Conservation (phyloP, 2,888 invertebrate species). For the Argyresthia albistria region DNA sequence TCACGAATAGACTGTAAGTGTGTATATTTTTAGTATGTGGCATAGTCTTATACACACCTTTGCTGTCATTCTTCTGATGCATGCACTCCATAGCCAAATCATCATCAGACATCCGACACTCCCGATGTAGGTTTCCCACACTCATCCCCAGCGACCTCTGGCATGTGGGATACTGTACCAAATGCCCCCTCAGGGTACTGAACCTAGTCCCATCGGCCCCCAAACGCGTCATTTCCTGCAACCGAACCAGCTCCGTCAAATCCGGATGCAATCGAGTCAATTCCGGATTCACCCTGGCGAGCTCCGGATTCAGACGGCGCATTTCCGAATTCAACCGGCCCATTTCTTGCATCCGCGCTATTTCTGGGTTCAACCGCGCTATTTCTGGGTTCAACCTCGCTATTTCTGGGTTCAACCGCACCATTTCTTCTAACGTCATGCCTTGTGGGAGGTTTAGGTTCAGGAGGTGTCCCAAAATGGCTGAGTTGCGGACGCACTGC, state of each 20-base stretch:
- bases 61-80: constrained; percentile 51
- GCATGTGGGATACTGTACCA: constrained; percentile 48
- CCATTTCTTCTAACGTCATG: constrained; percentile 23
- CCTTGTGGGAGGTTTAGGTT: constrained; percentile 20
- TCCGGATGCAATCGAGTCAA: constrained; percentile 31
- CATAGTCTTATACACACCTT: constrained; percentile 31
- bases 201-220: constrained; percentile 30
- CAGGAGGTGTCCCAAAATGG: constrained; percentile 28
- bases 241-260: constrained; percentile 32
- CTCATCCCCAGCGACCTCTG: constrained; percentile 44
- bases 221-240: constrained; percentile 7
- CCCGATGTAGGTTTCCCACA: constrained; percentile 46
- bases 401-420: constrained; percentile 21
- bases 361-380: constrained; percentile 12
- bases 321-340: constrained; percentile 16
- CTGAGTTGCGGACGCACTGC: constrained; percentile 41
- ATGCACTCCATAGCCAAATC: constrained; percentile 41
- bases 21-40: too few relatives aligned
- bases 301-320: constrained; percentile 27
- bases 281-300: constrained; percentile 13
- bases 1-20: too few relatives aligned
- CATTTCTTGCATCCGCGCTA: constrained; percentile 11
- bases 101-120: constrained; percentile 41
- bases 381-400: constrained; percentile 20
- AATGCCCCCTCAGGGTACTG: constrained; percentile 54